phyloP scores from a whole-genome alignment of 1,140 invertebrate species.

The Trachymyrmex cornetzi region DNA sequence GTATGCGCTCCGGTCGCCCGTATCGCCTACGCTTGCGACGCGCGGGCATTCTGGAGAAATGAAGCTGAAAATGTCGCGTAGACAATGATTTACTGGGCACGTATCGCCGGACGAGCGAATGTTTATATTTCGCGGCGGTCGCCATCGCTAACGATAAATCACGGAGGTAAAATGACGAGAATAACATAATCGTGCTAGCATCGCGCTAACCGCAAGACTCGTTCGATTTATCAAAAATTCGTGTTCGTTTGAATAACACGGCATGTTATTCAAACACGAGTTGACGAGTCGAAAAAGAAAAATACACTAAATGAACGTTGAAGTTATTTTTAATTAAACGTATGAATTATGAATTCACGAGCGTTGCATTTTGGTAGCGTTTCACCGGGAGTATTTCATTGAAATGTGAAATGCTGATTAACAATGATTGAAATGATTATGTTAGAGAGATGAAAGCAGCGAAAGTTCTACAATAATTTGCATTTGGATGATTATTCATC shows the following conservation, averaged over 20 bases:
- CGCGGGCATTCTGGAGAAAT: constrained; percentile 59
- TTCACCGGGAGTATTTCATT: constrained; percentile 8
- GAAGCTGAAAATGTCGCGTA: constrained; percentile 56
- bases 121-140: constrained; percentile 3
- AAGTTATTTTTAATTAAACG: constrained; percentile 36
- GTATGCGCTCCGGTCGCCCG: constrained; percentile 18
- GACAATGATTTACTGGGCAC: constrained; percentile 39
- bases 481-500: neutral
- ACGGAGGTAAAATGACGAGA: constrained; percentile 25
- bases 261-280: neutral
- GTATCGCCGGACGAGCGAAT: constrained; percentile 7
- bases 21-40: constrained; percentile 34
- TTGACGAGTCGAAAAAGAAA: constrained; percentile 10
- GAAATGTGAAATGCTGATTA: constrained; percentile 6
- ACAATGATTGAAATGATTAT: neutral
- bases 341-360: constrained; percentile 38
- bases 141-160: constrained; percentile 40
- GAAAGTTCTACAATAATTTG: constrained; percentile 16
- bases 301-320: constrained; percentile 19
- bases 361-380: neutral
- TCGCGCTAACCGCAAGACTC: neutral
- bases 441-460: neutral
- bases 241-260: neutral
- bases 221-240: constrained; percentile 31
- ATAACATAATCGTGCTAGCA: constrained; percentile 31